Conservation (phyloP, 2,888 invertebrate species). For the Drosophila picticornis region DNA sequence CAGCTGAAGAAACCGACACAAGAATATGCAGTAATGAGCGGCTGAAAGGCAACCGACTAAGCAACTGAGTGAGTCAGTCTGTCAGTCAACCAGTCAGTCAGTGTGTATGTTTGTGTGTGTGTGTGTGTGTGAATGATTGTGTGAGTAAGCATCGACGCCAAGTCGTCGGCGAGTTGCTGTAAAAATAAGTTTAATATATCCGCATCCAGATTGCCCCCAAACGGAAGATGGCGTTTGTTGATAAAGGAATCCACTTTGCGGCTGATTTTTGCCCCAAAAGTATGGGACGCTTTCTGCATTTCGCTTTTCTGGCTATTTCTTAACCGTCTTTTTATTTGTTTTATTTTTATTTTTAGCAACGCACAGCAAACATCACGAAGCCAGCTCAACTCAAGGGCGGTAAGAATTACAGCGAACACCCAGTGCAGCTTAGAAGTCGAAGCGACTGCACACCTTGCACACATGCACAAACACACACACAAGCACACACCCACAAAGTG, state of each 20-base stretch:
- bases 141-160: conserved; percentile 19
- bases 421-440: conserved; percentile 15
- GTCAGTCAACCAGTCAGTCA: background rate
- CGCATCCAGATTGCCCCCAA: conserved; percentile 65
- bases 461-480: conserved; percentile 2
- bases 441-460: conserved; percentile 46
- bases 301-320: background rate
- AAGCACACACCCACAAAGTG: background rate
- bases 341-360: conserved; percentile 18
- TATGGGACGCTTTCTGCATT: conserved; percentile 51
- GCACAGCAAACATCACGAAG: conserved; percentile 59
- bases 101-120: background rate
- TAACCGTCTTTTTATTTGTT: background rate
- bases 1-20: conserved; percentile 50
- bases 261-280: conserved; percentile 55
- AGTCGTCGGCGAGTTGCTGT: conserved; percentile 48
- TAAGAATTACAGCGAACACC: conserved; percentile 39
- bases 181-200: conserved; percentile 80
- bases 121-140: conserved; percentile 12
- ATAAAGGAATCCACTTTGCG: conserved; percentile 70
- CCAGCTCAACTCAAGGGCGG: conserved; percentile 8
- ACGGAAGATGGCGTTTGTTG: conserved; percentile 52
- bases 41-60: conserved; percentile 30
- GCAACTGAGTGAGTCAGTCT: background rate
- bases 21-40: conserved; percentile 51